Percentiles rank a stretch among this genome's conserved stretches.
Conservation (phyloP, 2,888 invertebrate species). For the Loripinus fragilis region DNA sequence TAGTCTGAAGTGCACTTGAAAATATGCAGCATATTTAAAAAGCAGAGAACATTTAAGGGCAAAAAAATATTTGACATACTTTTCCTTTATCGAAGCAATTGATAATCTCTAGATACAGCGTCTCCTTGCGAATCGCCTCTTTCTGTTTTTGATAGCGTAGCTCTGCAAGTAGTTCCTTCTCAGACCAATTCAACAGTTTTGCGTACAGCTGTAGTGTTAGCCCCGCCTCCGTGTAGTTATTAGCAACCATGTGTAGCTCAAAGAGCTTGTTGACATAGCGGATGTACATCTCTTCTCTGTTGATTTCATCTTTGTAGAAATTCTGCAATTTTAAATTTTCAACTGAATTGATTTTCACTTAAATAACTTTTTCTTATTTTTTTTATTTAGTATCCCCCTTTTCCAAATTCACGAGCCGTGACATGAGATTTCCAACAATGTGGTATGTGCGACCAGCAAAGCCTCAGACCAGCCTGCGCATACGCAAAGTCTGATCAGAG, state of each 20-base stretch:
- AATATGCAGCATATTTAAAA: too few species aligned
- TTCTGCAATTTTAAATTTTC: constrained; percentile 88
- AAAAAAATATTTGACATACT: constrained; percentile 85
- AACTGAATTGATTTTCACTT: too few species aligned
- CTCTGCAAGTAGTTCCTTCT: constrained; percentile 79
- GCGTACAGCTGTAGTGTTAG: constrained; percentile 97
- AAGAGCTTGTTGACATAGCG: constrained; percentile 97
- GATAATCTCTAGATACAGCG: constrained; percentile 93
- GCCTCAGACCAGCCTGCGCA: too few species aligned
- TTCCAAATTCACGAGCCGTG: too few species aligned
- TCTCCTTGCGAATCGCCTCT: constrained; percentile 95
- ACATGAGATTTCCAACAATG: too few species aligned
- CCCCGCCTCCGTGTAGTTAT: constrained; percentile 97
- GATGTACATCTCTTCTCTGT: constrained; percentile 97
- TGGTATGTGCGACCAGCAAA: too few species aligned
- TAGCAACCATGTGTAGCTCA: constrained; percentile 94
- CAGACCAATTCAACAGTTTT: constrained; percentile 92
- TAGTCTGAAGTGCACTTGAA: too few species aligned
- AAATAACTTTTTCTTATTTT: too few species aligned
- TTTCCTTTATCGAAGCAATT: constrained; percentile 97
- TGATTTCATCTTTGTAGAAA: constrained; percentile 98
- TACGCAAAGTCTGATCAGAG: too few species aligned
- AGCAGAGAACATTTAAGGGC: too few species aligned
- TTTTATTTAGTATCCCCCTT: too few species aligned
- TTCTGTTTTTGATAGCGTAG: constrained; percentile 88